Evolutionary conservation across 1,140 invertebrate genomes (phyloP), one percentile per base, ranked within the genome.

Genomic region (Hydropsyche tenuis): DNA sequence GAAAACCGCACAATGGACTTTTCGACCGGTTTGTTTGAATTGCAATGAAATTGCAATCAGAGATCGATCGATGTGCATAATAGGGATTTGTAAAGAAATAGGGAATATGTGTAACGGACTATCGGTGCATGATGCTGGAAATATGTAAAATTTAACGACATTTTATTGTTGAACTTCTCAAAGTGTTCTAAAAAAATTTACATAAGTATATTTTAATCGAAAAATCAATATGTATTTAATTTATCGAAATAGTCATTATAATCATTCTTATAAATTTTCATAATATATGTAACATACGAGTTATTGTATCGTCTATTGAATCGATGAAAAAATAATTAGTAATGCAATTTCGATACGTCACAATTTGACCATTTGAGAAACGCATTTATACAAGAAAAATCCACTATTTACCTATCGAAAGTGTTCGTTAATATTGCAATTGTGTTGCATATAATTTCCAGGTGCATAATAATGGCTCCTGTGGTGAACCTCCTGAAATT

Each of bases 1-100:
- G 30, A 37, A 37, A 37, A 37, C 30, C 3, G 3, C 9, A 37
- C 30, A 37, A 37, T 37, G 30, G 30, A 37, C 30, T 9, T 3
- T 37, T 37, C 3, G 30, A 53, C 60, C 60, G 60, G 60, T 63
- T 63, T 63, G 60, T 63, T 63, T 63, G 60, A 63, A 37, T 22
- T 16, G 16, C 20, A 63, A 63, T 63, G 27, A 30, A 37, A 63
- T n/a, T 63, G 23, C 60, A 63, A 63, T 63, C 60, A 63, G 27
- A 25, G 23, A 37, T 63, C 60, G 27, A 63, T 63, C 27, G 60
- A 63, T 27, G 7, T 27, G 30, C 30, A 37, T 37, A 37, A 37
- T 37, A 37, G 30, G 9, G 9, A 37, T 4, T 4, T 37, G 30
- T 37, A 4, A 9, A 37, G 30, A 37, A 37, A 4, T 37, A 9